phyloP scores from a whole-genome alignment of 30 jellyfish, hydroid and myxozoan species.

The Chrysaora quinquecirrha region DNA sequence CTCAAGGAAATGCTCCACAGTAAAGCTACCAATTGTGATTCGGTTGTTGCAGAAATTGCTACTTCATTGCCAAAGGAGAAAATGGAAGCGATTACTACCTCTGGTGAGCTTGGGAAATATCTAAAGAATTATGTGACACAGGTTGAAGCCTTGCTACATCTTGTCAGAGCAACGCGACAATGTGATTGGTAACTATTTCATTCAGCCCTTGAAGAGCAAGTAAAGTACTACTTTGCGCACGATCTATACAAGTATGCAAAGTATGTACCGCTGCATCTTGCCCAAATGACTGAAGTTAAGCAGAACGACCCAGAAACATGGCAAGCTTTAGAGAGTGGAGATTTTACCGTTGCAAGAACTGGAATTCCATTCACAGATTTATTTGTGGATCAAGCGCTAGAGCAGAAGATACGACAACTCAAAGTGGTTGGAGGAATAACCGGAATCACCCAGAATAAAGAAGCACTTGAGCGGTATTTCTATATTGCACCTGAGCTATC shows the following conservation, averaged over 20 bases:
- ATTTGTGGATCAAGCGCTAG: constrained; percentile 2
- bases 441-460: neutral
- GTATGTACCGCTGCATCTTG: constrained; percentile 30
- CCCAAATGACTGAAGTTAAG: constrained; percentile 20
- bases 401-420: neutral
- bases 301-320: constrained; percentile 27
- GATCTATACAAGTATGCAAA: constrained; percentile 44
- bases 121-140: constrained; percentile 17
- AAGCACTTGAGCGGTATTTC: neutral
- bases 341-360: constrained; percentile 10
- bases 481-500: neutral
- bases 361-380: constrained; percentile 35
- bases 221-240: constrained; percentile 41
- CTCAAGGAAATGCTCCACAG: neutral
- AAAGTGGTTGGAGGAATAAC: neutral
- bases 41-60: neutral
- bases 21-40: neutral
- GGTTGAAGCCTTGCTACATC: constrained; percentile 24
- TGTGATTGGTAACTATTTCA: constrained; percentile 3
- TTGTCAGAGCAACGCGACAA: constrained; percentile 43
- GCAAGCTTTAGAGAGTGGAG: constrained; percentile 4
- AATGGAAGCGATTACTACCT: neutral
- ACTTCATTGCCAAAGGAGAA: constrained; percentile 15
- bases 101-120: constrained; percentile 12
- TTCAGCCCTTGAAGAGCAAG: constrained; percentile 44